phyloP scores from a whole-genome alignment of 1,140 invertebrate genomes.

The Bemisia tabaci region DNA sequence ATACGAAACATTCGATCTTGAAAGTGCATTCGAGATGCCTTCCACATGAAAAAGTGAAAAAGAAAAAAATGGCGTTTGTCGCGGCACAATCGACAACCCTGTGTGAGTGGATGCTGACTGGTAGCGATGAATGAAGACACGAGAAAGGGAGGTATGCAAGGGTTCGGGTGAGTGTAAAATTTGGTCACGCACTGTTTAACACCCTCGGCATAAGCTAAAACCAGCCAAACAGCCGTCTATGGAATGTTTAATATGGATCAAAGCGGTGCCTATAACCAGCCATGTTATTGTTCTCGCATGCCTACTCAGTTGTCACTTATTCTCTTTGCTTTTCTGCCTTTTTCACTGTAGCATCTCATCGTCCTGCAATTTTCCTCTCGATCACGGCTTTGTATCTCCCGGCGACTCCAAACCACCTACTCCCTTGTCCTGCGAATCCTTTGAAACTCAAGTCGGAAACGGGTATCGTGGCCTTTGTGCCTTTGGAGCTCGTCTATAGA shows the following conservation, averaged over 20 bases:
- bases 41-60: not conserved
- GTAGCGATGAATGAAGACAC: not conserved
- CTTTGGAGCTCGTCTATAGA: too few relatives aligned
- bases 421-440: too few relatives aligned
- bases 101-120: too few relatives aligned
- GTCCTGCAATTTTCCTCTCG: not conserved
- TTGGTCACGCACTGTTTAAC: not conserved
- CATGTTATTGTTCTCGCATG: not conserved
- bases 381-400: not conserved
- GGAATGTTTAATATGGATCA: not conserved
- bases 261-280: not conserved
- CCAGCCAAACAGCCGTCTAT: not conserved
- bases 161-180: not conserved
- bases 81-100: too few relatives aligned
- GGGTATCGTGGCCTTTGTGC: too few relatives aligned
- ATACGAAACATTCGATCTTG: too few relatives aligned
- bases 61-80: not conserved
- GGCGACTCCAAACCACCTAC: too few relatives aligned
- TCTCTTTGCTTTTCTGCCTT: not conserved
- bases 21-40: too few relatives aligned
- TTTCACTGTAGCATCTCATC: not conserved
- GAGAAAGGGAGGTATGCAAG: not conserved
- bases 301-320: not conserved
- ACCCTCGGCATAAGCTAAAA: too few relatives aligned
- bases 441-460: too few relatives aligned